These are phyloP conservation scores for Manduca sexta DNA, from an alignment of 1,140 invertebrate genomes.

Conservation along the genomic window DNA sequence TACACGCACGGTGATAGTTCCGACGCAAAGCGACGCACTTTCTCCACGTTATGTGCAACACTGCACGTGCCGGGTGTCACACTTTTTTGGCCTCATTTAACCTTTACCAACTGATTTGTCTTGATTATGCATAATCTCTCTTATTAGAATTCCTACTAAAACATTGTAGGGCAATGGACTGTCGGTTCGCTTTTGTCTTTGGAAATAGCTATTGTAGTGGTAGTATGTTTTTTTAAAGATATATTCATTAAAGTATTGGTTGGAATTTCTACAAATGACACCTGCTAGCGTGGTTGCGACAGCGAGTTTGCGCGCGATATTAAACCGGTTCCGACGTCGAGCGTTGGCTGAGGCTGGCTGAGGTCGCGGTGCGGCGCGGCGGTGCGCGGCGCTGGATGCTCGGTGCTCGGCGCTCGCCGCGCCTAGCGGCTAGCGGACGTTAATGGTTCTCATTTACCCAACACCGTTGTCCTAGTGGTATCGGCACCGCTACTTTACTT, in stretches of 20 bases:
- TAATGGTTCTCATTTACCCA: slow-evolving; percentile 29
- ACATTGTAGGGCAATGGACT: no score
- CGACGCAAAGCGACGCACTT: slow-evolving; percentile 36
- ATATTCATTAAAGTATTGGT: slow-evolving; percentile 24
- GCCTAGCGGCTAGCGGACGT: neutral
- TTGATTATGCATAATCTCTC: no score
- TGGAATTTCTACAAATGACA: slow-evolving; percentile 49
- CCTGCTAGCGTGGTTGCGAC: slow-evolving; percentile 54
- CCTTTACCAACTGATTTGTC: no score
- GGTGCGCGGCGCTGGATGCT: neutral
- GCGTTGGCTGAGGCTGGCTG: slow-evolving; percentile 22
- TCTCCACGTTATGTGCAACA: slow-evolving; percentile 36
- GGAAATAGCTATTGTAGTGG: neutral
- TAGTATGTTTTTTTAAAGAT: slow-evolving; percentile 10
- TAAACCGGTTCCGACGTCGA: slow-evolving; percentile 28
- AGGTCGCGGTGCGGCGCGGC: slow-evolving; percentile 19
- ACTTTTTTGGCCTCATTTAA: slow-evolving; percentile 34
- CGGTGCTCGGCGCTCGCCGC: no score
- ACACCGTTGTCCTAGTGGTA: slow-evolving; percentile 59
- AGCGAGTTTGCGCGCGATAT: slow-evolving; percentile 28
- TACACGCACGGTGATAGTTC: neutral
- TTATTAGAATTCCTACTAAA: no score
- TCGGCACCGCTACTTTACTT: slow-evolving; percentile 42
- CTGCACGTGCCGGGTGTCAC: slow-evolving; percentile 52
- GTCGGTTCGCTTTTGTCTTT: no score